Base-by-base conservation (phyloP, 2,797 vertebrate genomes). In the Lemur catta region DNA sequence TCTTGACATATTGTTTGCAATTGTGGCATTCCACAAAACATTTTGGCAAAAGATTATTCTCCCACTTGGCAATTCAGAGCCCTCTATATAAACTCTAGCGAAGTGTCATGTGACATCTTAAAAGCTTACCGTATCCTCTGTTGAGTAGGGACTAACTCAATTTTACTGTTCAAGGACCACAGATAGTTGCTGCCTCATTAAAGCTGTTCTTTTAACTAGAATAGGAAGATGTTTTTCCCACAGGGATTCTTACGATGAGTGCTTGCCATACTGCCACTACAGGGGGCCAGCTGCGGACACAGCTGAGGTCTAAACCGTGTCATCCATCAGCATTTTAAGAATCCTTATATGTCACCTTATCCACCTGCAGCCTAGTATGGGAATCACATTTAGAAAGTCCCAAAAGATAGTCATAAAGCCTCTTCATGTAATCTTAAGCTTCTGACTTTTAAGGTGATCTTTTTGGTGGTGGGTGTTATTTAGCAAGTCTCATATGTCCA, bases 1-100 rank as follows among this genome's bases (percentile, higher is more conserved):
- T 52, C 97, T 92, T 97, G 86, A 96, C 85, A 92, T 33, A 79
- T 89, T 96, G 57, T 95, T 85, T 97, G 52, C 74, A 84, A 43
- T 95, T 92, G 84, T 95, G 93, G 74, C 91, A 0, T 96, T 97
- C 92, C 93, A 55, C 93, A 84, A 5, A 13, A 67, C 13, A 0
- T 96, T 92, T 93, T 93, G 89, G 72, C 67, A 97, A 92, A 96
- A 89, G 78, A 17, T 35, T 93, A 82, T 93, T 97, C 24, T 57
- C 38, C 72, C 41, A 75, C 22, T 72, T 81, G 57, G 65, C 65
- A 89, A 63, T 71, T 69, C 22, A 93, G 72, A 95, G 15, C 41
- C 84, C 15, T 80, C 94, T 81, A 84, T 97, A 67, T 92, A 96
- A 96, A 97, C 20, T 35, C 43, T 82, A 65, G 78, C 22, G 46